Base-by-base conservation (phyloP, 2,113 vertebrate genomes). In the Spermophilus dauricus region DNA sequence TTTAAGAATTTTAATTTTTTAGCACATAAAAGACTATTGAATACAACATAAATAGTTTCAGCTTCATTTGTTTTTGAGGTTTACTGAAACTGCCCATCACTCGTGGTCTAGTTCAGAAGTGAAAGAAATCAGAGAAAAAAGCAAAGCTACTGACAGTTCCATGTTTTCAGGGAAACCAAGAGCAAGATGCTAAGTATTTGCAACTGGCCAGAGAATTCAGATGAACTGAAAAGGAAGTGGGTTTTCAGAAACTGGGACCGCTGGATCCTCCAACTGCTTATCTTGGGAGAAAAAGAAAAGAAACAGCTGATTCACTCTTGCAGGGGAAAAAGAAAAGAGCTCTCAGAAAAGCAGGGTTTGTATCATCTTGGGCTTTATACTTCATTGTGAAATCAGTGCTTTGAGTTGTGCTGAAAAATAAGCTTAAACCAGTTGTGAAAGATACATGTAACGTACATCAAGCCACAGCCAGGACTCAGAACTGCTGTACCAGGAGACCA, bases 341-440 rank as follows among this genome's bases (percentile, higher is more conserved):
- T 72, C 48, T 91, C 30, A 45, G 84, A 80, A 84, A 48, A 89
- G 42, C 90, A 56, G 37, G 26, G 30, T 67, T 61, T 39, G 12
- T 58, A 45, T 88, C 73, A 75, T 84, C 72, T n/a, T 63, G 78
- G 76, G 72, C 53, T 97, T 96, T 70, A 63, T 70, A 58, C 72
- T 80, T 93, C 42, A 70, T 32, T 81, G 61, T 78, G 80, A 91
- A 93, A 80, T 93, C 77, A 65, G 2, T 78, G 87, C 53, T 86
- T 97, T 89, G 82, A 80, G 37, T 77, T 92, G 12, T 83, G 48
- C 78, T 96, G 92, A 53, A 96, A 88, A 97, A 76, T 56, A 87
- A 97, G 48, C 82, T 65, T 20, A 69, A 80, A 78, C 61, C 63
- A 56, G 20, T 85, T 67, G 39, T 32, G 39, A 87, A 92, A 97